Evolutionary conservation across 2,113 vertebrate genomes (phyloP), one percentile per base, ranked within the genome.

Genomic region (Xyliphius kryptos): DNA sequence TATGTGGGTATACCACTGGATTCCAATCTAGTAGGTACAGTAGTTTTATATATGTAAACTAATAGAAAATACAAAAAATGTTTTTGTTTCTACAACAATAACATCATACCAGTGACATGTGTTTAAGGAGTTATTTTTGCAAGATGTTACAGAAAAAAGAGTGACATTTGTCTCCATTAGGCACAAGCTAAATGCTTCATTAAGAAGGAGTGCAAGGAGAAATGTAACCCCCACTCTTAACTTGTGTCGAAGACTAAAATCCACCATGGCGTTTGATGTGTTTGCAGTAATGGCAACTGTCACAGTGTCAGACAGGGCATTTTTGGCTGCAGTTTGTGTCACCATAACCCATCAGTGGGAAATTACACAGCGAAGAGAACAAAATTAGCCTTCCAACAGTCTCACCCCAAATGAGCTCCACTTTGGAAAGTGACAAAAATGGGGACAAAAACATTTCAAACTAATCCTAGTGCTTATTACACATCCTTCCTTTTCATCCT

Each of bases 231-330:
- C 52, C 58, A 52, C 41, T 62, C 47, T 49, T 14, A 14, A 21
- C 60, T 66, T 22, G 52, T 69, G 43, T 65, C 15, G 8, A 56
- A 20, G 48, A 68, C 70, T 72, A 78, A 73, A 73, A 72, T 69
- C 70, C 62, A 47, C 69, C 46, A 44, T 71, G 10, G 71, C 78
- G 76, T 78, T 66, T 59, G 76, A 76, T 72, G 67, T 63, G 54
- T 77, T 77, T 83, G 78, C 49, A 81, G 77, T 79, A 77, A 77
- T 74, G 58, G 78, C 82, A 82, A 85, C 78, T 85, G 82, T 82
- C 66, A 70, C 74, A 57, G 77, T 85, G 82, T 86, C 82, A 82
- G 76, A 71, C 72, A 6, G 65, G 72, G 72, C 79, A 81, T 86
- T 82, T 84, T 78, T 85, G 78, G 69, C 68, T 71, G 69, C 71